A percentile compares a stretch with the other conserved stretches of the same genome.
phyloP scores from a whole-genome alignment of 2,888 invertebrate genomes.

The Osedax fenrisi region DNA sequence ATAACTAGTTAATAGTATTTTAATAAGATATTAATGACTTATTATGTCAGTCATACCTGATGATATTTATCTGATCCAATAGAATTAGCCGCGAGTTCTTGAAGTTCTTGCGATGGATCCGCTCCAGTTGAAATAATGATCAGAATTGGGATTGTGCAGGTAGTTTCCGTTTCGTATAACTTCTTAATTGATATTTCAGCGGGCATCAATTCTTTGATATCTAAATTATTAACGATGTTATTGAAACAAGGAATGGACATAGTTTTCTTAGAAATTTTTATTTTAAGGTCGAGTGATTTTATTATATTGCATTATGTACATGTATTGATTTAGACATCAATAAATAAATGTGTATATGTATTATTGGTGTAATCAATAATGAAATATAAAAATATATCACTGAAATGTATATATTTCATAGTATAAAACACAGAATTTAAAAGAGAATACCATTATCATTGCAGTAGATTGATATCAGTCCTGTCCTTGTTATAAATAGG shows the following conservation, averaged over 20 bases:
- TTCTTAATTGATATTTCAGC: slow-evolving; percentile 56
- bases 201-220: slow-evolving; percentile 55
- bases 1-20: background rate
- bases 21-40: background rate
- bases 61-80: slow-evolving; percentile 54
- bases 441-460: too few relatives aligned
- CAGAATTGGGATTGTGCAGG: slow-evolving; percentile 62
- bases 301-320: background rate
- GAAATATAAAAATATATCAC: too few relatives aligned
- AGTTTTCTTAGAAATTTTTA: too few relatives aligned
- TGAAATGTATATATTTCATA: too few relatives aligned
- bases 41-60: slow-evolving; percentile 52
- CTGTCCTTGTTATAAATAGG: too few relatives aligned
- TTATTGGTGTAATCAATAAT: too few relatives aligned
- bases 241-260: too few relatives aligned
- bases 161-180: slow-evolving; percentile 55
- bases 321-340: background rate
- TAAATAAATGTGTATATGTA: background rate
- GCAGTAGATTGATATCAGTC: too few relatives aligned
- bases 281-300: background rate
- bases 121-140: slow-evolving; percentile 75
- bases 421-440: too few relatives aligned
- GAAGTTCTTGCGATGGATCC: slow-evolving; percentile 74
- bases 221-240: slow-evolving; percentile 40
- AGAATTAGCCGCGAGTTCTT: slow-evolving; percentile 57